Percentiles rank a stretch among this genome's conserved stretches.
These are phyloP conservation scores for Schizopygopsis pylzovi DNA, from an alignment of 2,797 vertebrate species.

Conservation along the genomic window DNA sequence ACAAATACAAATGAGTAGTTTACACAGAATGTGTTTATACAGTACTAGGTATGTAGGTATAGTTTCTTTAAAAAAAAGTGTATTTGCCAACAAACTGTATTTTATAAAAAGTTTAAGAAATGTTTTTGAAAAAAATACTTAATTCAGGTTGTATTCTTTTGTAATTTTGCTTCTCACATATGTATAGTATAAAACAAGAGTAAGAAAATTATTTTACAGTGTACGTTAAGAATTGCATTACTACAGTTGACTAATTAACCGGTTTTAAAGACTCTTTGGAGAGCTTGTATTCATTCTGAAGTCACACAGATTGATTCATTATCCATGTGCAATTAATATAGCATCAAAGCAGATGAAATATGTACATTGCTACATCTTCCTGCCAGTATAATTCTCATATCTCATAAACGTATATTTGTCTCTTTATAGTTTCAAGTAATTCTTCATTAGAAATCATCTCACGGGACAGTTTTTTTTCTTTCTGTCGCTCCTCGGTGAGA, in stretches of 20 bases:
- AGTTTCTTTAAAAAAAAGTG: no score
- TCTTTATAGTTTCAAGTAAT: constrained; percentile 54
- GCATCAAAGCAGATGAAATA: background rate
- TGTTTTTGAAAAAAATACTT: background rate
- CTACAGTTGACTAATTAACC: background rate
- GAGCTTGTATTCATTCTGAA: constrained; percentile 24
- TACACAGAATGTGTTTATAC: background rate
- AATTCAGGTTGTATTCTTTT: background rate
- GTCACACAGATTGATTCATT: constrained; percentile 8
- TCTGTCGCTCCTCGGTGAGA: constrained; percentile 30
- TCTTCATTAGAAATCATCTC: constrained; percentile 48
- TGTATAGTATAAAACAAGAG: background rate
- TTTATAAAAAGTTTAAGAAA: background rate
- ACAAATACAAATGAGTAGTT: background rate
- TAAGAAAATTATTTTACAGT: background rate
- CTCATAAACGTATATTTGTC: constrained; percentile 51
- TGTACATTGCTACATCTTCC: constrained; percentile 16
- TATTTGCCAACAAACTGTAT: no score
- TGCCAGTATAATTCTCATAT: constrained; percentile 21
- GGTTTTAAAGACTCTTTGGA: constrained; percentile 4
- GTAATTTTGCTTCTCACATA: background rate
- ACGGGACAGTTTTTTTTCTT: background rate
- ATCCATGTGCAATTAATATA: constrained; percentile 18
- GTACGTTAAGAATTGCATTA: background rate
- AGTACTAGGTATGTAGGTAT: background rate